Evolutionary conservation across 2,888 invertebrate species (phyloP).

Genomic region (Eristalis intricaria): DNA sequence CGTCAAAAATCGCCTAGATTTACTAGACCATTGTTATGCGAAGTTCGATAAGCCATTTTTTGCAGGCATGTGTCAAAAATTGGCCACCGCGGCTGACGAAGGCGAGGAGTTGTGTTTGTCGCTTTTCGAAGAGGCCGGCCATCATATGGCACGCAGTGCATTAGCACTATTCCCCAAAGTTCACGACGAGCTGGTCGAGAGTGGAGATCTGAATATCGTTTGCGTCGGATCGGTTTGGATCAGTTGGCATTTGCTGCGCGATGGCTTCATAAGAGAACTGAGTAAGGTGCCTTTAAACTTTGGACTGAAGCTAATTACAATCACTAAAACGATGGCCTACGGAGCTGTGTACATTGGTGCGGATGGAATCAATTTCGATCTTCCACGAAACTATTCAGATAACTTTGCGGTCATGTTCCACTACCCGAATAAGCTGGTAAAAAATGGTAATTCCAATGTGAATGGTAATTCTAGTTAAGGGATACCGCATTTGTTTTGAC

Average conservation of each 20-base stretch:
- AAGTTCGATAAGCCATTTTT: conserved; percentile 91
- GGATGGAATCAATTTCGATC: conserved; percentile 84
- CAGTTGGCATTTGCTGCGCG: conserved; percentile 91
- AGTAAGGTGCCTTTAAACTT: conserved; percentile 79
- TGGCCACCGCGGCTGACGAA: conserved; percentile 86
- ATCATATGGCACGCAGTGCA: conserved; percentile 85
- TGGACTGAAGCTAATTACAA: conserved; percentile 84
- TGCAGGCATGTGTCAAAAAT: conserved; percentile 86
- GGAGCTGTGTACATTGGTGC: conserved; percentile 94
- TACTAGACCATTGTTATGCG: conserved; percentile 89
- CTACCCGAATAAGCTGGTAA: conserved; percentile 61
- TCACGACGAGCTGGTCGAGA: conserved; percentile 81
- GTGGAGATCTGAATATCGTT: conserved; percentile 85
- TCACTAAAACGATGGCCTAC: conserved; percentile 89
- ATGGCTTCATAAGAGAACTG: conserved; percentile 86
- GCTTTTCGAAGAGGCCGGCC: conserved; percentile 88
- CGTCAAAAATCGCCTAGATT: conserved; percentile 85
- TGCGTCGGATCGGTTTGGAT: conserved; percentile 98
- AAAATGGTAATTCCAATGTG: conserved; percentile 27
- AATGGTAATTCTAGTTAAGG: conserved; percentile 42
- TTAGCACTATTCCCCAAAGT: conserved; percentile 85
- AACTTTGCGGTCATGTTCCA: conserved; percentile 86
- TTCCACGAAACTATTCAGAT: conserved; percentile 87
- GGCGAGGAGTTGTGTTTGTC: conserved; percentile 88
- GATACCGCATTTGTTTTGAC: neutral